These are phyloP conservation scores for Thymelicus lineola DNA, from an alignment of 2,888 invertebrate genomes.

Conservation along the genomic window DNA sequence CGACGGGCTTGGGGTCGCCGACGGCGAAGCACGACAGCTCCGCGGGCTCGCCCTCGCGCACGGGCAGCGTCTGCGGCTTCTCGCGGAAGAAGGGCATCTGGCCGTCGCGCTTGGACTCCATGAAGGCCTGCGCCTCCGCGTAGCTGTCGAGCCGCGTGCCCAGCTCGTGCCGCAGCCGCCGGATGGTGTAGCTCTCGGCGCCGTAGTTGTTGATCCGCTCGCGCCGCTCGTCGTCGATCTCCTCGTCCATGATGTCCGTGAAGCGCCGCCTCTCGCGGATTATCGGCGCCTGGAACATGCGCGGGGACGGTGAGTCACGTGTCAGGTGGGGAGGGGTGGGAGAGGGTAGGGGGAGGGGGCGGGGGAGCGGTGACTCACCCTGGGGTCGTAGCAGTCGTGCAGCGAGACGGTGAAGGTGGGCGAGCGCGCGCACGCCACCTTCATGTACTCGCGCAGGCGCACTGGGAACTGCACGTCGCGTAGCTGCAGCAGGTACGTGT, in stretches of 20 bases:
- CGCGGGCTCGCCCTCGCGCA: slow-evolving; percentile 89
- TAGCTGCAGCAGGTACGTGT: slow-evolving; percentile 97
- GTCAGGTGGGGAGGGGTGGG: not conserved
- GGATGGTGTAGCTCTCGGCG: slow-evolving; percentile 88
- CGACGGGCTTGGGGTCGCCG: slow-evolving; percentile 93
- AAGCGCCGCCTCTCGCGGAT: slow-evolving; percentile 96
- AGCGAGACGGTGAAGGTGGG: slow-evolving; percentile 88
- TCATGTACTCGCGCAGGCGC: slow-evolving; percentile 96
- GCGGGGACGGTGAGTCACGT: not conserved
- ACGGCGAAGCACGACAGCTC: slow-evolving; percentile 93
- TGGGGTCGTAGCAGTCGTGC: slow-evolving; percentile 91
- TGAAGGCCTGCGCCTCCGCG: slow-evolving; percentile 94
- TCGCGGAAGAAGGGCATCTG: slow-evolving; percentile 96
- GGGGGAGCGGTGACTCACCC: slow-evolving; percentile 80
- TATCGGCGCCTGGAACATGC: slow-evolving; percentile 88
- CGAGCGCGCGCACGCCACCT: slow-evolving; percentile 93
- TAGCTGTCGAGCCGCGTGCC: slow-evolving; percentile 94
- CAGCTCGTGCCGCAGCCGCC: slow-evolving; percentile 93
- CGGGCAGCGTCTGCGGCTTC: slow-evolving; percentile 93
- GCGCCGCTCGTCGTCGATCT: slow-evolving; percentile 95
- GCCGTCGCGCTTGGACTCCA: slow-evolving; percentile 91
- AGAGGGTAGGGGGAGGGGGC: no score
- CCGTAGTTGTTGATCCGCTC: slow-evolving; percentile 92
- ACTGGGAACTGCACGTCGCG: slow-evolving; percentile 98
- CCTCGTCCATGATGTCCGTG: slow-evolving; percentile 97